A percentile compares a stretch with the other conserved stretches of the same genome.
These are phyloP conservation scores for Eristalis pertinax DNA, from an alignment of 2,888 invertebrate genomes.

Conservation along the genomic window DNA sequence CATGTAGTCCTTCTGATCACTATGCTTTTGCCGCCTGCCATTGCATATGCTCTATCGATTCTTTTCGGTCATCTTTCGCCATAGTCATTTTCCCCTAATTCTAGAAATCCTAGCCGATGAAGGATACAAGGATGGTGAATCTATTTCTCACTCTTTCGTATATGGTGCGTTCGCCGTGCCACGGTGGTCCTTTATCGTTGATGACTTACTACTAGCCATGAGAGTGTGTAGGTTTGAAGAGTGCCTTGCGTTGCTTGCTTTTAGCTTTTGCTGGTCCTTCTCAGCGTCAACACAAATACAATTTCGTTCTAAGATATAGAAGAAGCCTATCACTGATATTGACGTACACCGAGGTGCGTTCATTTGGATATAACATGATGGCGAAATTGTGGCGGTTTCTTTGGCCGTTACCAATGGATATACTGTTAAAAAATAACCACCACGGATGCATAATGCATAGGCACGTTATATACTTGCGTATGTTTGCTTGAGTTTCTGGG, in stretches of 20 bases:
- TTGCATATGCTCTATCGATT: constrained; percentile 63
- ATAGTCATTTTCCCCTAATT: constrained; percentile 67
- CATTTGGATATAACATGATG: neutral
- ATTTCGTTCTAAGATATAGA: constrained; percentile 43
- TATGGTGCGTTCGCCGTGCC: constrained; percentile 42
- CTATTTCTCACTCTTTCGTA: constrained; percentile 43
- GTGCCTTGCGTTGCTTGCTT: constrained; percentile 33
- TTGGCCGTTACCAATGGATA: neutral
- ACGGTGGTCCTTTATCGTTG: constrained; percentile 58
- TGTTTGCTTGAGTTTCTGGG: neutral
- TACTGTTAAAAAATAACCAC: neutral
- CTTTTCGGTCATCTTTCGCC: constrained; percentile 71
- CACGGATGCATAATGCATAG: neutral
- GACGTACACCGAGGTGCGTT: constrained; percentile 39
- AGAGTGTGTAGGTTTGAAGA: constrained; percentile 24
- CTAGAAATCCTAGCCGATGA: constrained; percentile 62
- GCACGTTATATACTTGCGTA: neutral
- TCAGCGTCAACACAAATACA: constrained; percentile 47
- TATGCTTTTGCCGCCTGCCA: constrained; percentile 15
- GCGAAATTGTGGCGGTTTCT: constrained; percentile 1
- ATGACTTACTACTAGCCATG: constrained; percentile 56
- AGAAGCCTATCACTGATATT: constrained; percentile 56
- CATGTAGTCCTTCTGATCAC: constrained; percentile 54
- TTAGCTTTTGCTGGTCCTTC: constrained; percentile 26
- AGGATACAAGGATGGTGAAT: constrained; percentile 47